Evolutionary conservation across 2,888 invertebrate species (phyloP), one percentile per base, ranked within the genome.

Genomic region (Drosophila aldrichi): DNA sequence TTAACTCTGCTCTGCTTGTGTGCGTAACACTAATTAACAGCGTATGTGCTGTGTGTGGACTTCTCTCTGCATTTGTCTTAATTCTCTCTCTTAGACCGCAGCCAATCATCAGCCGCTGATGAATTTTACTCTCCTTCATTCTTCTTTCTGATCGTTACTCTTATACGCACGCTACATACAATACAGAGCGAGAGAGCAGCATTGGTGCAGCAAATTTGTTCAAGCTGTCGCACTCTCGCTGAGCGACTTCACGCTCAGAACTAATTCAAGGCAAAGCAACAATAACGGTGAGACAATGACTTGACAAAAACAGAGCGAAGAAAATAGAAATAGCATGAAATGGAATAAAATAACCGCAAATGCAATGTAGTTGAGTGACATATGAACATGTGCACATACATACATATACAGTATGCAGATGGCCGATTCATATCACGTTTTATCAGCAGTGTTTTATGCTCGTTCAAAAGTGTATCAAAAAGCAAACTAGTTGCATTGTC

Each of bases 401-500:
- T 9, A 29, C 40, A 40, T n/a, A 40, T n/a, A n/a, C n/a, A n/a
- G 29, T 6, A 16, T 22, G 20, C 8, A 18, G 9, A 18, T 38
- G 20, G 34, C 36, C 51, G 51, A 18, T 40, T 55, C 29, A 14
- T 32, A 41, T 54, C 41, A 20, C 9, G 14, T 14, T 32, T 54
- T 32, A 43, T 20, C 40, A 56, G 20, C 32, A 9, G 8, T 38
- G 52, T 22, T 38, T 32, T 29, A 20, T 56, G 34, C 36, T 36
- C 29, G 16, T 22, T 29, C 44, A 6, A 10, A 34, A 57, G 67
- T n/a, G 67, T 49, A 74, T 46, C 12, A 34, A 41, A 38, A 38
- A 49, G 20, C 57, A 60, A 76, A 76, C 59, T 51, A 67, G 75
- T 76, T 79, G 67, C 66, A 74, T 55, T 72, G 67, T 52, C 77